Evolutionary conservation across 2,113 vertebrate genomes (phyloP).

Genomic region (Oceanodroma tethys): DNA sequence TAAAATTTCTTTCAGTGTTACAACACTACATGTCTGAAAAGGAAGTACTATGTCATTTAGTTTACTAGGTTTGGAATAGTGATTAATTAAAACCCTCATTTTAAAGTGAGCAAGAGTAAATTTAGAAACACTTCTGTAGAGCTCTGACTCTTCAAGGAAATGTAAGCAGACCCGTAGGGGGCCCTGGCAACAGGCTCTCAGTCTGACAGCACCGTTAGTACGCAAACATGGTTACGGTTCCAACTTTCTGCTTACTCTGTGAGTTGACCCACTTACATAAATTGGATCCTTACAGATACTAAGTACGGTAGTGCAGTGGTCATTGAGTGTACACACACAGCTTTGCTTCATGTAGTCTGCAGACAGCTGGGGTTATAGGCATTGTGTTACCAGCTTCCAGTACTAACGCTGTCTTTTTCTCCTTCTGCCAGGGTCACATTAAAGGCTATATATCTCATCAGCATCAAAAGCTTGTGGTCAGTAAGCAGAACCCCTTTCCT

Average conservation of each 20-base stretch:
- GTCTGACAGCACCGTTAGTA: not conserved
- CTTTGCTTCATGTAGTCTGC: not conserved
- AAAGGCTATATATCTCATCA: conserved; percentile 99
- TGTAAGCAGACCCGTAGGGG: not conserved
- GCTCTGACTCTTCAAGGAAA: not conserved
- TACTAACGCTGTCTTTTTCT: not conserved
- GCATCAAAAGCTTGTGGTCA: conserved; percentile 98
- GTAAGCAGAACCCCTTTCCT: conserved; percentile 97
- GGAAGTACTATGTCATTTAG: not conserved
- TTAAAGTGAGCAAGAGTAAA: not conserved
- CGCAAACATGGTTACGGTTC: not conserved
- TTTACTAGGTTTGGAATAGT: not conserved
- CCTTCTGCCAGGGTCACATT: conserved; percentile 87
- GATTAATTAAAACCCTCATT: not conserved
- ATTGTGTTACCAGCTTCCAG: not conserved
- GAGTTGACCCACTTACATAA: not conserved
- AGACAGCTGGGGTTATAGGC: not conserved
- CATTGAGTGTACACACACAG: not conserved
- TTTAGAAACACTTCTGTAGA: not conserved
- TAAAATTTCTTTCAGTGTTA: not conserved
- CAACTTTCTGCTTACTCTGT: not conserved
- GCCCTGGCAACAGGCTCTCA: not conserved
- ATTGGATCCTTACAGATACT: not conserved
- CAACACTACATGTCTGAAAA: not conserved
- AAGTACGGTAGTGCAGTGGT: not conserved